Evolutionary conservation across 2,113 vertebrate species (phyloP), one percentile per base, ranked within the genome.

Genomic region (Siniperca knerii): DNA sequence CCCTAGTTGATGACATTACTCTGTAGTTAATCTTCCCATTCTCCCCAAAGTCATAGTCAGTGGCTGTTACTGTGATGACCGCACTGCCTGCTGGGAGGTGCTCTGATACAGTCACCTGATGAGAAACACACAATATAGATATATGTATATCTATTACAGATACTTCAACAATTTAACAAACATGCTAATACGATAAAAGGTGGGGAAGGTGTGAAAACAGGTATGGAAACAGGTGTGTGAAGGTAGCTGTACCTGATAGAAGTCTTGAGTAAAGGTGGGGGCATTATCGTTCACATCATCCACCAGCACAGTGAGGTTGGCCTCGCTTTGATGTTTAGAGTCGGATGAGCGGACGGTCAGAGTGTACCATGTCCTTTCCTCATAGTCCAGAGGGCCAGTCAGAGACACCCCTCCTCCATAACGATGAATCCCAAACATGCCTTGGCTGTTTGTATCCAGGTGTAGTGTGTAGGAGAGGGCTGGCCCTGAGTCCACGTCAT

Each of bases 211-310:
- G 23, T 65, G 12, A 13, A 23, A 33, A 18, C 25, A 58, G 3
- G 12, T 44, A 20, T 65, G 15, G 11, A 23, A 33, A 18, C 25
- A 16, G 25, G 20, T 42, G 8, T 44, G n/a, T 48, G 25, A 64
- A 52, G 3, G 57, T 11, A n/a, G 60, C 2, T 13, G 33, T 89
- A 98, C 98, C 98, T 99, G 98, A 62, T 99, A 99, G 57, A 97
- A 95, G 62, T 95, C 96, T 88, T 99, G 97, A 4, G 96, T 96
- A 94, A 99, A 99, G 54, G 78, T 77, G 0, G 98, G 98, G 0
- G 94, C 86, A 0, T 99, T 99, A 89, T 99, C 98, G 0, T 99
- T 99, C 50, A 99, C 94, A 8, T 99, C 98, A 10, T 98, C 97
- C 89, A 99, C 97, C 0, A 97, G 44, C 35, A 99, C 78, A 0